A percentile compares a stretch with the other conserved stretches of the same genome.
These are phyloP conservation scores for Sebastes aleutianus DNA, from an alignment of 2,797 vertebrate genomes.

Conservation along the genomic window DNA sequence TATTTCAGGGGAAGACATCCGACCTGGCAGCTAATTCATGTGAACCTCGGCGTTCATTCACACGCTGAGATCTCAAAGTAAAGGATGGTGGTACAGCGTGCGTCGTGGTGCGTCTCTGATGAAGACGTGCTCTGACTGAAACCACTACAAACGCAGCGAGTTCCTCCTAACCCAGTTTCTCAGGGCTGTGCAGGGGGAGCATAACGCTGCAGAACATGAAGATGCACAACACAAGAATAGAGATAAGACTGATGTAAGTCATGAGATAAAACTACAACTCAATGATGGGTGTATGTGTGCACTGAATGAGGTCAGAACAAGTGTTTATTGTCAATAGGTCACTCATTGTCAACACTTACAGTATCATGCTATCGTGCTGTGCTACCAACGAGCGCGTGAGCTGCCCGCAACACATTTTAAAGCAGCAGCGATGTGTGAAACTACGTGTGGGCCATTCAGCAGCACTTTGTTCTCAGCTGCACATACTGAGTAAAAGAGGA, in stretches of 20 bases:
- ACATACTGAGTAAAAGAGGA: slow-evolving; percentile 67
- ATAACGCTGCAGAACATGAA: neutral
- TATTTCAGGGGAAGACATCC: neutral
- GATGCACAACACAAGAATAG: neutral
- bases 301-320: neutral
- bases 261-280: neutral
- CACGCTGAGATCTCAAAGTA: neutral
- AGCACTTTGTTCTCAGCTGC: neutral
- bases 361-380: neutral
- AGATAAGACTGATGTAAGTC: neutral
- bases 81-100: neutral
- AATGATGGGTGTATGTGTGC: neutral
- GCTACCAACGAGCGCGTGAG: neutral
- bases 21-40: neutral
- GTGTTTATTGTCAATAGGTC: neutral
- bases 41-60: neutral
- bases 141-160: slow-evolving; percentile 22
- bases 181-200: neutral
- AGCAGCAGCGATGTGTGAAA: slow-evolving; percentile 36
- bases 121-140: neutral
- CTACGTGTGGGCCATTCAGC: slow-evolving; percentile 4
- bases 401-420: neutral
- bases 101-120: neutral
- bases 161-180: slow-evolving; percentile 20
- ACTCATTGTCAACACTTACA: neutral